Evolutionary conservation across 2,797 vertebrate genomes (phyloP).

Genomic region (Alauda arvensis): DNA sequence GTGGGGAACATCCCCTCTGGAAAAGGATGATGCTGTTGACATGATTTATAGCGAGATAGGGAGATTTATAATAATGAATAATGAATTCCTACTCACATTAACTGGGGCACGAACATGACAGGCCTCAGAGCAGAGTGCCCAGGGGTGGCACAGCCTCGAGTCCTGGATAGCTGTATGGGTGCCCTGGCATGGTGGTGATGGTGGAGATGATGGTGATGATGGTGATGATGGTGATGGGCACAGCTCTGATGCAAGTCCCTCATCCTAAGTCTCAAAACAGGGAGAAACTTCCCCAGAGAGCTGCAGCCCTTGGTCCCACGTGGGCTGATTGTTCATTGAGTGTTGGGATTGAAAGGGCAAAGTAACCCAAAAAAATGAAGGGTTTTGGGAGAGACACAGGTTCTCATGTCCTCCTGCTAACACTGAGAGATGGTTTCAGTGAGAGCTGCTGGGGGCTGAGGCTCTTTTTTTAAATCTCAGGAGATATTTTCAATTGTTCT

Average conservation of each 20-base stretch:
- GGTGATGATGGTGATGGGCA: not conserved
- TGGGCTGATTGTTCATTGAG: not conserved
- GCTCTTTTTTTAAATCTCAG: not conserved
- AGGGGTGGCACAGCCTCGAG: not conserved
- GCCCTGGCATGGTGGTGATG: not conserved
- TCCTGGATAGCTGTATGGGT: not conserved
- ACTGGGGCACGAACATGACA: not conserved
- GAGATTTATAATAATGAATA: not conserved
- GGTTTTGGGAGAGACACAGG: not conserved
- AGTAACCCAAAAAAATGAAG: not conserved
- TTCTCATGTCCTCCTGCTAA: not conserved
- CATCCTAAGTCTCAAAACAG: not conserved
- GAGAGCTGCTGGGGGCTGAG: not conserved
- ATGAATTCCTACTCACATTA: not conserved
- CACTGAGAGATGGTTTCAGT: not conserved
- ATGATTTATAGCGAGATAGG: not conserved
- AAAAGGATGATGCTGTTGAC: not conserved
- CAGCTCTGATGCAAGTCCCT: rapidly evolving
- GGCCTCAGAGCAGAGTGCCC: not conserved
- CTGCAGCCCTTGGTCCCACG: not conserved
- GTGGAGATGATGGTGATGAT: too few relatives aligned
- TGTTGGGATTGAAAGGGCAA: not conserved
- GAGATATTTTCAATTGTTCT: not conserved
- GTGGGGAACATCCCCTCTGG: not conserved
- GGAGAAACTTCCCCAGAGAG: not conserved